A percentile compares a stretch with the other conserved stretches of the same genome.
These are phyloP conservation scores for Drosophila pseudotalamancana DNA, from an alignment of 2,888 invertebrate species.

Conservation along the genomic window DNA sequence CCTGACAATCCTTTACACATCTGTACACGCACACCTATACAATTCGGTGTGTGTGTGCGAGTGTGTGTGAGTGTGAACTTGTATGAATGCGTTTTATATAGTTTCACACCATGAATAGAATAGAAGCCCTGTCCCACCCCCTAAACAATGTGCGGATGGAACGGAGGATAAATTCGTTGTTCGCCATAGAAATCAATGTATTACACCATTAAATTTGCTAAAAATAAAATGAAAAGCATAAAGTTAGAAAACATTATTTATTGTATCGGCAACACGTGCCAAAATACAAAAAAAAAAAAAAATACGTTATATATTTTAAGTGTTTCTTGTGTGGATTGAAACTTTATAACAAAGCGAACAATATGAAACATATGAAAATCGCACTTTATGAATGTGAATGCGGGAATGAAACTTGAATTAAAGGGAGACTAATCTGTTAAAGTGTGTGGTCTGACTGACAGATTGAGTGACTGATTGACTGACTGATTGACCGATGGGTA, in stretches of 20 bases:
- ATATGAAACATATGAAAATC: slow-evolving; percentile 4
- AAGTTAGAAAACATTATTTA: slow-evolving; percentile 78
- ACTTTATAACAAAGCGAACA: neutral
- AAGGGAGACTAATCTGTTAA: no score
- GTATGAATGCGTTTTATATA: slow-evolving; percentile 18
- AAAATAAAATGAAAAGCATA: slow-evolving; percentile 9
- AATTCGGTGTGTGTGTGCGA: neutral
- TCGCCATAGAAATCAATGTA: slow-evolving; percentile 55
- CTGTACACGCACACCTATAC: slow-evolving; percentile 36
- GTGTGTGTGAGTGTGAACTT: slow-evolving; percentile 21
- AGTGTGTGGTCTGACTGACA: no score
- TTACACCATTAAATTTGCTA: slow-evolving; percentile 59
- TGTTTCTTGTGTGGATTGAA: slow-evolving; percentile 1
- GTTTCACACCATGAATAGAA: slow-evolving; percentile 19
- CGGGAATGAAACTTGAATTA: no score
- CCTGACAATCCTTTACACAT: slow-evolving; percentile 72
- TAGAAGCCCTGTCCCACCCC: neutral
- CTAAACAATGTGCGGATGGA: neutral
- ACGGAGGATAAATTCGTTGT: slow-evolving; percentile 1
- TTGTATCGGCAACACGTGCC: slow-evolving; percentile 82
- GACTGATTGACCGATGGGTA: no score
- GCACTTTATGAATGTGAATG: neutral
- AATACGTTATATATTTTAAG: slow-evolving; percentile 43
- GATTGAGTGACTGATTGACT: no score
- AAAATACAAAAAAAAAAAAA: slow-evolving; percentile 65